These are phyloP conservation scores for Ophion costatus DNA, from an alignment of 2,888 invertebrate species.

Conservation along the genomic window DNA sequence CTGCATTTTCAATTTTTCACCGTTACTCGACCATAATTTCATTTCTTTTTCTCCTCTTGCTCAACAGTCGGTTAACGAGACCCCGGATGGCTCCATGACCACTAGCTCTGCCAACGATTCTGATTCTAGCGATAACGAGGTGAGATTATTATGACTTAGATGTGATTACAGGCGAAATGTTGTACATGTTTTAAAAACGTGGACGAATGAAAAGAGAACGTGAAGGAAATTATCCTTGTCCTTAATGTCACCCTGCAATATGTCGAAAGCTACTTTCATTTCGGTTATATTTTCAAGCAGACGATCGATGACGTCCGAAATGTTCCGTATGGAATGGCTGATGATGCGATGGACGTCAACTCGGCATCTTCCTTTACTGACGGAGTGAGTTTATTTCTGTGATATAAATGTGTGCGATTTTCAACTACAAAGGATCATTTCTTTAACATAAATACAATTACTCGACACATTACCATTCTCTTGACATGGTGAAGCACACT, in stretches of 20 bases:
- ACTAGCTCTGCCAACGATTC: background rate
- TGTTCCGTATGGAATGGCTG: background rate
- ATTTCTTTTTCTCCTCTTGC: background rate
- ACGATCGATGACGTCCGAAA: background rate
- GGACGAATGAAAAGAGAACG: background rate
- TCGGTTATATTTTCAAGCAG: conserved; percentile 5
- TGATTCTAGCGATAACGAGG: background rate
- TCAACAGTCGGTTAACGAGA: background rate
- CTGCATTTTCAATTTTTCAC: background rate
- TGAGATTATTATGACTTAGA: background rate
- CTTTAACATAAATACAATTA: background rate
- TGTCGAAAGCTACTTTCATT: conserved; percentile 4
- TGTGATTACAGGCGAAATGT: background rate
- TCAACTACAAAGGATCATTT: background rate
- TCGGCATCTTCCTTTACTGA: conserved; percentile 1
- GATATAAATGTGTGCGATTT: background rate
- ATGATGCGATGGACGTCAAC: conserved; percentile 2
- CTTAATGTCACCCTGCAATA: background rate
- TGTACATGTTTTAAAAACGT: background rate
- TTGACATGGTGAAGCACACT: background rate
- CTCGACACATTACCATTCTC: conserved; percentile 1
- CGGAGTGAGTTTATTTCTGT: conserved; percentile 5
- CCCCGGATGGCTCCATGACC: background rate
- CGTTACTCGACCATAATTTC: background rate
- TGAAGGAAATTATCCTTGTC: background rate